Evolutionary conservation across 2,797 vertebrate genomes (phyloP).

Genomic region (Sebastes diploproa): DNA sequence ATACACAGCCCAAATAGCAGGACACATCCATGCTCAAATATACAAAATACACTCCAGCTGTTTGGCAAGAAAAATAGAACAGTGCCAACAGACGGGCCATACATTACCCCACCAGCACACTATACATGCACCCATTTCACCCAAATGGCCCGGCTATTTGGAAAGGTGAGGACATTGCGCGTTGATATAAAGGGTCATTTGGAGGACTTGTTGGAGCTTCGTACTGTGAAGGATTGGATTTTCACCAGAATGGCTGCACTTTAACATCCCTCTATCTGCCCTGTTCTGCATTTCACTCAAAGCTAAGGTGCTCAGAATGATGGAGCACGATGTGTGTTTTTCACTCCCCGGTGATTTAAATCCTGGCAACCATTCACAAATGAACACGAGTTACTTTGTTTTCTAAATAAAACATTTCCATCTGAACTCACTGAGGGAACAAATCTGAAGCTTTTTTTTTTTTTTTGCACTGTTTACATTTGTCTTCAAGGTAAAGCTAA

Average conservation of each 20-base stretch:
- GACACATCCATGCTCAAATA: background rate
- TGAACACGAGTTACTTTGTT: constrained; percentile 36
- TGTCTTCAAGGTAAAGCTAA: constrained; percentile 71
- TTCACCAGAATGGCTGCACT: constrained; percentile 87
- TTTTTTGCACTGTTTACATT: constrained; percentile 47
- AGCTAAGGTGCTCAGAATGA: constrained; percentile 66
- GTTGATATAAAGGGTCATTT: constrained; percentile 87
- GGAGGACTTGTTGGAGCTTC: constrained; percentile 84
- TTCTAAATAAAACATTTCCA: constrained; percentile 56
- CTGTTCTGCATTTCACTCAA: constrained; percentile 56
- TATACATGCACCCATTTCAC: constrained; percentile 81
- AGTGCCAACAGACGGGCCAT: constrained; percentile 74
- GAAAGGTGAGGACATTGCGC: constrained; percentile 81
- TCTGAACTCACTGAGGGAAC: constrained; percentile 12
- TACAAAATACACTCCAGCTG: constrained; percentile 34
- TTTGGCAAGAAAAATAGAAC: constrained; percentile 69
- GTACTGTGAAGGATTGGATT: constrained; percentile 89
- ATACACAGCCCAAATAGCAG: background rate
- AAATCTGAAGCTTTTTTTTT: constrained; percentile 8
- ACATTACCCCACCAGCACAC: constrained; percentile 82
- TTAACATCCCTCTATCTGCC: constrained; percentile 67
- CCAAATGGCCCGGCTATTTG: constrained; percentile 79
- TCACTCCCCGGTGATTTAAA: constrained; percentile 42
- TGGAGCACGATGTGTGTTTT: constrained; percentile 28
- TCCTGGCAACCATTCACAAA: constrained; percentile 34